Evolutionary conservation across 2,888 invertebrate species (phyloP).

Genomic region (Pristionchus arcanus): DNA sequence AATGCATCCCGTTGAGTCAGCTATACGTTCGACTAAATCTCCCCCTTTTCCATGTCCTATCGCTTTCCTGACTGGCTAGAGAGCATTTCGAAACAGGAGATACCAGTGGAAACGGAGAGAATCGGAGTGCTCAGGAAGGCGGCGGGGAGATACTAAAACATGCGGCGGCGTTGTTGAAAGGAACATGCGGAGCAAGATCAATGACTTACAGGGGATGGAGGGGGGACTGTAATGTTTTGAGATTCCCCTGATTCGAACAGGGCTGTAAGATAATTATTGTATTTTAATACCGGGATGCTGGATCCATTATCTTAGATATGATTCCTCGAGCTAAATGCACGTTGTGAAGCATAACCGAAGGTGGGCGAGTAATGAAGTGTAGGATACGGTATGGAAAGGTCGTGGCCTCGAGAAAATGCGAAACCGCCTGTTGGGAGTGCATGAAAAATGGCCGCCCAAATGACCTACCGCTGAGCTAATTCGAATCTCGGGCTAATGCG

Average conservation of each 20-base stretch:
- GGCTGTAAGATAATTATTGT: neutral
- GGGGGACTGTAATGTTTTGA: neutral
- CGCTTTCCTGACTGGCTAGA: too few species aligned
- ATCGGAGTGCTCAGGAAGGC: neutral
- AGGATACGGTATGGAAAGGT: neutral
- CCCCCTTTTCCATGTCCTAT: too few species aligned
- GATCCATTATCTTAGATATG: neutral
- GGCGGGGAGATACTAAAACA: neutral
- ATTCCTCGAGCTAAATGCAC: neutral
- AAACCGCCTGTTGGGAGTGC: neutral
- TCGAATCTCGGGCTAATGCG: neutral
- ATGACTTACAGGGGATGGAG: neutral
- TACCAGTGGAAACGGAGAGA: neutral
- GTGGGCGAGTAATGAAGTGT: too few species aligned
- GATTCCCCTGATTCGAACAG: neutral
- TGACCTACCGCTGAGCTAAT: slow-evolving; percentile 26
- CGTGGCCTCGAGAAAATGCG: slow-evolving; percentile 2
- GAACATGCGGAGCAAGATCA: slow-evolving; percentile 4
- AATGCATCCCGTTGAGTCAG: neutral
- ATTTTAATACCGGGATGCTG: too few species aligned
- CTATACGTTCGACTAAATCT: too few species aligned
- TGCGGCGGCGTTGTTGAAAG: neutral
- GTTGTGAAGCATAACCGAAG: too few species aligned
- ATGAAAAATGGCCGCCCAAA: neutral
- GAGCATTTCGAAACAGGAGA: too few species aligned